Percentiles rank a stretch among this genome's conserved stretches.
phyloP scores from a whole-genome alignment of 2,797 vertebrate species.

The Halcyon leucocephala region DNA sequence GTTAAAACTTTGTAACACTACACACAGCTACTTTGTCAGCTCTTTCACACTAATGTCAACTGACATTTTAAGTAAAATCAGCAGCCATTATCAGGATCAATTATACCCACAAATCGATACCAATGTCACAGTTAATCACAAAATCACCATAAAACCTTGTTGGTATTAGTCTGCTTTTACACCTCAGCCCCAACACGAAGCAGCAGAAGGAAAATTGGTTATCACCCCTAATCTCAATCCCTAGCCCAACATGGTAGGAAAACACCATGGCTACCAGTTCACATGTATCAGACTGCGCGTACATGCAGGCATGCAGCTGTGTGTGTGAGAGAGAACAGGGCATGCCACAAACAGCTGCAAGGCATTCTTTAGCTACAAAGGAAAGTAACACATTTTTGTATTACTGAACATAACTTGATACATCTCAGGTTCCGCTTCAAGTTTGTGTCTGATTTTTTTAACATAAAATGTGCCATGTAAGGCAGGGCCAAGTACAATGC shows the following conservation, averaged over 20 bases:
- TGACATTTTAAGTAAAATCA: background rate
- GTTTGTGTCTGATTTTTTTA: background rate
- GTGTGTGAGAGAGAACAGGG: background rate
- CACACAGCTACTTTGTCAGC: background rate
- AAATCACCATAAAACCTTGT: background rate
- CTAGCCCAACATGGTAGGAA: background rate
- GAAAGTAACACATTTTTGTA: background rate
- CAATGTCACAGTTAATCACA: background rate
- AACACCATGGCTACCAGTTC: fast-evolving
- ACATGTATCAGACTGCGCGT: fast-evolving
- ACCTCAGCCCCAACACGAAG: background rate
- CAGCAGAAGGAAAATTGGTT: background rate
- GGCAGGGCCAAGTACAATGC: background rate
- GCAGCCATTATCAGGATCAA: background rate
- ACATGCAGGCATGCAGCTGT: fast-evolving
- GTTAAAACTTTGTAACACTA: background rate
- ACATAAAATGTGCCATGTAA: background rate
- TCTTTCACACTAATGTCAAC: background rate
- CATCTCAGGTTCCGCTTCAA: background rate
- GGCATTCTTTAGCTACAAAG: background rate
- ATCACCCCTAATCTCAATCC: background rate
- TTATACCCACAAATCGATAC: background rate
- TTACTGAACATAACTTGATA: background rate
- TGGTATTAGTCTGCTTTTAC: background rate
- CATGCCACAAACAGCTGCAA: background rate